Evolutionary conservation across 2,888 invertebrate species (phyloP).

Genomic region (Apantesis nais): DNA sequence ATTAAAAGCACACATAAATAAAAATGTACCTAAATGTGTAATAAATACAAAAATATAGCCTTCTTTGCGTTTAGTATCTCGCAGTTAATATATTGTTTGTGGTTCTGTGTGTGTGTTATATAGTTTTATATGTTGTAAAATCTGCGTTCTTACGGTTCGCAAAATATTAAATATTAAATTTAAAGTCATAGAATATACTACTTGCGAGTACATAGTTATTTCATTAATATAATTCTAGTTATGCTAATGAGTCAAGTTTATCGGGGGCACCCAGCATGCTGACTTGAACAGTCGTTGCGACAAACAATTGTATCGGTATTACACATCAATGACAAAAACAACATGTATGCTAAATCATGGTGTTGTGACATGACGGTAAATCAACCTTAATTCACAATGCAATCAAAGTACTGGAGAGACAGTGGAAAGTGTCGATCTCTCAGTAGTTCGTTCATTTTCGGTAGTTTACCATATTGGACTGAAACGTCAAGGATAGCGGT

Average conservation of each 20-base stretch:
- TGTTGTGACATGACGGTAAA: background rate
- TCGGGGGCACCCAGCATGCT: constrained; percentile 55
- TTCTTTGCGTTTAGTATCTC: background rate
- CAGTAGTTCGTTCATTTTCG: background rate
- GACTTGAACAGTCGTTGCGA: constrained; percentile 51
- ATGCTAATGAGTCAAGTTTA: constrained; percentile 59
- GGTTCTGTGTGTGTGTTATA: too few species aligned
- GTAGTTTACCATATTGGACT: background rate
- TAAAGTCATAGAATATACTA: background rate
- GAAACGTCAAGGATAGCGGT: background rate
- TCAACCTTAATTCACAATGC: background rate
- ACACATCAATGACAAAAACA: constrained; percentile 39
- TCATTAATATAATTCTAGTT: constrained; percentile 51
- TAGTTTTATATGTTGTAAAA: too few species aligned
- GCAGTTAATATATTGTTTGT: background rate
- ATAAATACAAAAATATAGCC: background rate
- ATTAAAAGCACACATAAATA: too few species aligned
- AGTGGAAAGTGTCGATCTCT: background rate
- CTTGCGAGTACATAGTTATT: background rate
- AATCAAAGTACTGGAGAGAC: background rate
- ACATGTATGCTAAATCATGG: constrained; percentile 25
- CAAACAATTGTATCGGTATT: constrained; percentile 27
- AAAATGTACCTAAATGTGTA: too few species aligned
- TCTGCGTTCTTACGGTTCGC: background rate
- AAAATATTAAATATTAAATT: background rate